Evolutionary conservation across 2,113 vertebrate species (phyloP).

Genomic region (Macrotus californicus): DNA sequence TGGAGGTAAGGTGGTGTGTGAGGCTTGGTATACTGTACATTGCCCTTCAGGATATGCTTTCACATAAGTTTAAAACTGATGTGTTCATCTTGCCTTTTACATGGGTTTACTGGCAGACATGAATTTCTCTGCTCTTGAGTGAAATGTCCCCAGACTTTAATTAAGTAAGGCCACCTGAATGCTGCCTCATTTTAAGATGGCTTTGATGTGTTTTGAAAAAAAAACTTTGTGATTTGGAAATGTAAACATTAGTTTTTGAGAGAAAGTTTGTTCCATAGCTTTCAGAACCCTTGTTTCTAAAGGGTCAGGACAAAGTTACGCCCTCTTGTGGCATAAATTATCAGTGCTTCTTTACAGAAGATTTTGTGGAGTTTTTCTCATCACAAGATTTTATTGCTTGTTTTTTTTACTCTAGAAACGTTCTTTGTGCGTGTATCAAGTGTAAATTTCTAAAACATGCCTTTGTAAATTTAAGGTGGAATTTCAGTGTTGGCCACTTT

Average conservation of each 20-base stretch:
- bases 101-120: not conserved
- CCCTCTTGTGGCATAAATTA: conserved; percentile 38
- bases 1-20: not conserved
- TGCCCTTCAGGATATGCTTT: not conserved
- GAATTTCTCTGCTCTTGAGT: conserved; percentile 26
- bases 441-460: conserved; percentile 58
- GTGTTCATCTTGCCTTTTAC: not conserved
- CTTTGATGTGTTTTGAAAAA: not conserved
- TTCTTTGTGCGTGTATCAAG: conserved; percentile 33
- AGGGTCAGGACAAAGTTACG: not conserved
- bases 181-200: not conserved
- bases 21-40: not conserved
- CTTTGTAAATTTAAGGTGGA: conserved; percentile 89
- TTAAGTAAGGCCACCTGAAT: not conserved
- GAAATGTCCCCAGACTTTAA: not conserved
- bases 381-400: not conserved
- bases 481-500: conserved; percentile 98
- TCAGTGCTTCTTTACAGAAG: not conserved
- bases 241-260: not conserved
- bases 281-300: not conserved
- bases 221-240: not conserved
- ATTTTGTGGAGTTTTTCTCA: not conserved
- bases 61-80: not conserved
- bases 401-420: not conserved
- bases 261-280: not conserved